Evolutionary conservation across 2,113 vertebrate species (phyloP), one percentile per base, ranked within the genome.

Genomic region (Gobiocypris rarus): DNA sequence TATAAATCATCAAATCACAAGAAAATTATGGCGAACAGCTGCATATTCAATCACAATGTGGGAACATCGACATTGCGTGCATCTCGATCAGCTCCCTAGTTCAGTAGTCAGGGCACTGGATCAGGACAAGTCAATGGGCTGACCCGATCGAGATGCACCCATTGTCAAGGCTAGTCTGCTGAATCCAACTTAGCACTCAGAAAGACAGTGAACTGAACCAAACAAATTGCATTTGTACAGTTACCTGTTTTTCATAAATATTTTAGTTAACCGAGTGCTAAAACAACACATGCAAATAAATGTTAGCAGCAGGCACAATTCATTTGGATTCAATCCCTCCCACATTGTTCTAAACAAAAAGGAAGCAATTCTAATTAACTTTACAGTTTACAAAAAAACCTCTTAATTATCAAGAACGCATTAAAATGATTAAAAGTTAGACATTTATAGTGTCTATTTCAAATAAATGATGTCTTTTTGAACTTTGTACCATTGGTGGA

Each of bases 401-500:
- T 45, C 14, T 45, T 71, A 45, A 11, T 45, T 22, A 71, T 38
- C 38, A 45, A 5, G 22, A 5, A 43, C 3, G 22, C 38, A n/a
- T n/a, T 43, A 1, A 43, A 24, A 11, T 14, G 4, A 41, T 69
- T 10, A 22, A 69, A 11, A 9, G 31, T 22, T 15, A n/a, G 17
- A 69, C 9, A 52, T 41, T 65, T 65, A 67, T 17, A 9, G 17
- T 67, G 28, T 34, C 26, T 3, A 3, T 14, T 15, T 63, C 11
- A 63, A 31, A 63, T 31, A 17, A 54, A 54, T 19, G 0, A 19
- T 22, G 17, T 54, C 6, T 19, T 22, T 54, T 54, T 54, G 7
- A 54, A 54, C 52, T 54, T 9, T 75, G n/a, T 87, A 87, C 86
- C 86, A 5, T 78, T 61, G 56, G 41, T 63, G 52, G 58, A 54